Evolutionary conservation across 1,140 invertebrate genomes (phyloP).

Genomic region (Caenorhabditis latens): DNA sequence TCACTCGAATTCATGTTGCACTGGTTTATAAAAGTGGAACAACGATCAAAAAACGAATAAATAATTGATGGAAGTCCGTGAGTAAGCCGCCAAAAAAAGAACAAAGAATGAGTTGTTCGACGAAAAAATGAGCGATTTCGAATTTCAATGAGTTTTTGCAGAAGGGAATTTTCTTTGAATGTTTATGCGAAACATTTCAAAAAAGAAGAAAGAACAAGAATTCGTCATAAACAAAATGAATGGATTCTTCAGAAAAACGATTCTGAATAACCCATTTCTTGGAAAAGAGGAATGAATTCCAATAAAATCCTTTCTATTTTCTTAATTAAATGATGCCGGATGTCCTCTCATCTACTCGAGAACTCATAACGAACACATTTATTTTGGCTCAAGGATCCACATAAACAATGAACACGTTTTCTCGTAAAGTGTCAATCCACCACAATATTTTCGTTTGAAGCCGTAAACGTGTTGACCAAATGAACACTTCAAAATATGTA

Average conservation of each 20-base stretch:
- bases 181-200: background rate
- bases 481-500: constrained; percentile 8
- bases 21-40: background rate
- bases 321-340: background rate
- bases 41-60: background rate
- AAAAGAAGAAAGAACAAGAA: background rate
- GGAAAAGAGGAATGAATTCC: too few relatives aligned
- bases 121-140: background rate
- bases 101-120: background rate
- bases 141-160: constrained; percentile 30
- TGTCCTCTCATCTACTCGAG: background rate
- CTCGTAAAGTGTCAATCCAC: background rate
- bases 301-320: too few relatives aligned
- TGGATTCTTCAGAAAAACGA: background rate
- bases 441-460: background rate
- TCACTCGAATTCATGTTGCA: background rate
- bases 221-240: background rate
- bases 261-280: too few relatives aligned
- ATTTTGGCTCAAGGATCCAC: background rate
- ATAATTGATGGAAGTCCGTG: background rate
- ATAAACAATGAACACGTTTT: background rate
- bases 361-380: too few relatives aligned
- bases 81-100: background rate
- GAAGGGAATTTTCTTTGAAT: background rate
- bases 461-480: background rate